Evolutionary conservation across 2,888 invertebrate genomes (phyloP), one percentile per base, ranked within the genome.

Genomic region (Calliphora vomitoria): DNA sequence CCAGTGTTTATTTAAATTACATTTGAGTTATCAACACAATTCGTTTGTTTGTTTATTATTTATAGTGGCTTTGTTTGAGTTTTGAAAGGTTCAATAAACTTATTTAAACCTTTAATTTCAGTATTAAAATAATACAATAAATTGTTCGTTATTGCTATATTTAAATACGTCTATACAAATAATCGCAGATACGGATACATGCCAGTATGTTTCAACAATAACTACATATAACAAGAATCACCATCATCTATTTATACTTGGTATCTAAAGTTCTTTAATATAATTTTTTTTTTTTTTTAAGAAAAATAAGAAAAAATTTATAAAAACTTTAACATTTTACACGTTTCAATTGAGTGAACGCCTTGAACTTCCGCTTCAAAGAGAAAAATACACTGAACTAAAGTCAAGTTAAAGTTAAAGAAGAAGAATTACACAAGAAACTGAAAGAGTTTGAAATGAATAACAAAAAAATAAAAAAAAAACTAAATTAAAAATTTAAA

Each of bases 341-440:
- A 90, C 90, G 91, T 91, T 92, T 91, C 92, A 92, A 91, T 91
- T 92, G 91, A 92, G 91, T 91, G 92, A 92, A 92, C 90, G 91
- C 92, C 92, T 92, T 92, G 92, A 92, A 92, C 92, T 92, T 92
- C 92, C 92, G 91, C 90, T 91, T 87, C 44, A 89, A 86, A 91
- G 89, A 91, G 90, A 55, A 6, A 79, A 41, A 72, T 72, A 60
- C 31, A 53, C 13, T 31, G 15, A 74, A 74, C 44, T 71, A 4
- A 62, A 60, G 38, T 66, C 10, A 82, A 55, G 41, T 58, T 41
- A 20, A 58, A 60, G n/a, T 75, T 38, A 15, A 69, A 60, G 71
- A 44, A 76, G 44, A 83, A 66, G 31, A 58, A 50, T 50, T 76
- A 38, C 55, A 60, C 11, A 41, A 64, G 20, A 72, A 25, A 25